Evolutionary conservation across 1,140 invertebrate species (phyloP).

Genomic region (Drosophila nannoptera): DNA sequence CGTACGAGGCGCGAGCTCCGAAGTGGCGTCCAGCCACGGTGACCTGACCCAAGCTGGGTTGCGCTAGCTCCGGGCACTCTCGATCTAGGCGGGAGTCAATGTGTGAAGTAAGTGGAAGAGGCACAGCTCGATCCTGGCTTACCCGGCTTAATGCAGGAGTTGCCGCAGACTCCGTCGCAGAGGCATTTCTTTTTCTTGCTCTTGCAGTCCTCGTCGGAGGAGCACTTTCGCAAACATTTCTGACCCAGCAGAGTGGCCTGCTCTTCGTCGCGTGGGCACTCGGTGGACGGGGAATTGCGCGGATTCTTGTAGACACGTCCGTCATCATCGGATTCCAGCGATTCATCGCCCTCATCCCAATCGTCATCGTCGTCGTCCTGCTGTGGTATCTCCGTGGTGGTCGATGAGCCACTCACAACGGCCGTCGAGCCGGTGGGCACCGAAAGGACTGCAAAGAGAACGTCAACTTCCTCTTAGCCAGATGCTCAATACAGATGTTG

Average conservation of each 20-base stretch:
- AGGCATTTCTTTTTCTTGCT: slow-evolving; percentile 97
- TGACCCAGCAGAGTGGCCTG: slow-evolving; percentile 84
- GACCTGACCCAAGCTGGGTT: slow-evolving; percentile 86
- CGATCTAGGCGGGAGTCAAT: slow-evolving; percentile 82
- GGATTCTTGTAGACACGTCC: slow-evolving; percentile 92
- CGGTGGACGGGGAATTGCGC: slow-evolving; percentile 89
- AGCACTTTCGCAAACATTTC: slow-evolving; percentile 95
- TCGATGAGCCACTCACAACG: slow-evolving; percentile 25
- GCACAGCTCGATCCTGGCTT: slow-evolving; percentile 32
- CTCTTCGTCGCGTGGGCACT: slow-evolving; percentile 90
- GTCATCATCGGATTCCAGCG: slow-evolving; percentile 81
- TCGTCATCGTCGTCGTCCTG: slow-evolving; percentile 83
- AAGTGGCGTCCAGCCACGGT: slow-evolving; percentile 87
- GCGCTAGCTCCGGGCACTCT: slow-evolving; percentile 88
- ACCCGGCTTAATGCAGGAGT: slow-evolving; percentile 97
- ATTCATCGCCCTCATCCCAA: slow-evolving; percentile 82
- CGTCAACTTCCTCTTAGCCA: not conserved
- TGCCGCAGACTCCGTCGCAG: slow-evolving; percentile 97
- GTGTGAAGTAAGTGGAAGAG: not conserved
- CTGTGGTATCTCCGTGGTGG: slow-evolving; percentile 79
- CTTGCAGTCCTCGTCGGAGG: slow-evolving; percentile 96
- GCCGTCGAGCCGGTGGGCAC: slow-evolving; percentile 55
- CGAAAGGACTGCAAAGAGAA: slow-evolving; percentile 53
- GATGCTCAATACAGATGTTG: slow-evolving; percentile 6
- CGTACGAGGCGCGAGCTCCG: slow-evolving; percentile 87